A percentile compares a stretch with the other conserved stretches of the same genome.
Conservation (phyloP, 2,888 invertebrate species). For the Cactoblastis cactorum region DNA sequence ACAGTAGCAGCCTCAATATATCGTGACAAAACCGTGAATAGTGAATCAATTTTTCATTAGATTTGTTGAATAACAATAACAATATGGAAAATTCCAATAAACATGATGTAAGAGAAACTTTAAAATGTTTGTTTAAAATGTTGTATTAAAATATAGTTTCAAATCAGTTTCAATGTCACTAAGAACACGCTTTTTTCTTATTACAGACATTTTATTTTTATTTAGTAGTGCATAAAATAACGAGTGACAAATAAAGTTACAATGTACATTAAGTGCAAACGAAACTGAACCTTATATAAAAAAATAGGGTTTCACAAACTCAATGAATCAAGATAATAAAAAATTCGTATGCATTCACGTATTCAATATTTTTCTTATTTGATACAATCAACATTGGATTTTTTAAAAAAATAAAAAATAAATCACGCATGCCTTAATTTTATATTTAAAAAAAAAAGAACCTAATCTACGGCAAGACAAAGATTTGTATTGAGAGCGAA, state of each 20-base stretch:
- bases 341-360: too few species aligned
- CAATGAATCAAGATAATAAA: too few species aligned
- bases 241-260: neutral
- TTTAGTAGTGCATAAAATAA: neutral
- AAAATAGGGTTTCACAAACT: too few species aligned
- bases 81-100: too few species aligned
- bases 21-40: neutral
- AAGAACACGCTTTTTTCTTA: too few species aligned
- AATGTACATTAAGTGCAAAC: neutral
- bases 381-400: too few species aligned
- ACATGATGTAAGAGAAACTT: too few species aligned
- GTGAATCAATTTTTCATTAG: neutral
- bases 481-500: constrained; percentile 2
- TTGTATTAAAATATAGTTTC: neutral
- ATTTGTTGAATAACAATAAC: neutral
- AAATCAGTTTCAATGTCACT: neutral
- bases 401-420: neutral
- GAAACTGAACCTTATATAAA: neutral
- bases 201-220: too few species aligned
- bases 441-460: neutral
- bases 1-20: neutral
- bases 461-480: neutral
- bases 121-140: neutral
- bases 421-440: neutral
- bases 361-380: too few species aligned